These are phyloP conservation scores for Diarsia mendica DNA, from an alignment of 2,888 invertebrate genomes.

Conservation along the genomic window DNA sequence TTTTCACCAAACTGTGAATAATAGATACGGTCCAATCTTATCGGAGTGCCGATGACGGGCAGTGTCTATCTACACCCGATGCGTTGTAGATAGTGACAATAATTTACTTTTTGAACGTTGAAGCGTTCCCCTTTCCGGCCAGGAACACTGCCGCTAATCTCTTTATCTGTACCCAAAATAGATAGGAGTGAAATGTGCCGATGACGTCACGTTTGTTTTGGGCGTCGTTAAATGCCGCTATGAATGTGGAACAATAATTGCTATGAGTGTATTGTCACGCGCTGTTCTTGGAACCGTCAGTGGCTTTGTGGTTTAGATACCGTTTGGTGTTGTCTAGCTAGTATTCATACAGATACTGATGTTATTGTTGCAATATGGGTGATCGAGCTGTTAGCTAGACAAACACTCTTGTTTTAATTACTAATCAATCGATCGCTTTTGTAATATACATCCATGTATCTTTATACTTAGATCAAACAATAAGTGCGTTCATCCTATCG, in stretches of 20 bases:
- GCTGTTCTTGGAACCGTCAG: conserved; percentile 37
- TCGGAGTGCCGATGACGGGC: conserved; percentile 39
- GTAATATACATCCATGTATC: neutral
- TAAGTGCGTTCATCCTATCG: conserved; percentile 39
- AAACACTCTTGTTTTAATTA: neutral
- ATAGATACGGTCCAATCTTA: conserved; percentile 46
- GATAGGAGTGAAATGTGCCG: conserved; percentile 51
- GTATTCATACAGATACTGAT: conserved; percentile 2
- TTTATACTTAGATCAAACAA: conserved; percentile 10
- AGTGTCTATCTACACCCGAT: conserved; percentile 39
- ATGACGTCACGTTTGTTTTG: conserved; percentile 59
- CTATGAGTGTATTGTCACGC: conserved; percentile 52
- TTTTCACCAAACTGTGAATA: conserved; percentile 54
- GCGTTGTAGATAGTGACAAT: conserved; percentile 50
- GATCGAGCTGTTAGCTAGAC: neutral
- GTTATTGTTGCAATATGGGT: neutral
- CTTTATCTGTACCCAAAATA: conserved; percentile 55
- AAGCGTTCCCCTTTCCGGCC: conserved; percentile 33
- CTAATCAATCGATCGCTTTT: neutral
- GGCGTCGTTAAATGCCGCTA: conserved; percentile 42
- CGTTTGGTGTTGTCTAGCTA: neutral
- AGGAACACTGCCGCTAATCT: conserved; percentile 46
- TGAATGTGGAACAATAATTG: conserved; percentile 56
- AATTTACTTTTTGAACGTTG: conserved; percentile 47
- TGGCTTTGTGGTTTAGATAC: conserved; percentile 10